phyloP scores from a whole-genome alignment of 1,140 invertebrate genomes.

The Scaptomyza graminum region DNA sequence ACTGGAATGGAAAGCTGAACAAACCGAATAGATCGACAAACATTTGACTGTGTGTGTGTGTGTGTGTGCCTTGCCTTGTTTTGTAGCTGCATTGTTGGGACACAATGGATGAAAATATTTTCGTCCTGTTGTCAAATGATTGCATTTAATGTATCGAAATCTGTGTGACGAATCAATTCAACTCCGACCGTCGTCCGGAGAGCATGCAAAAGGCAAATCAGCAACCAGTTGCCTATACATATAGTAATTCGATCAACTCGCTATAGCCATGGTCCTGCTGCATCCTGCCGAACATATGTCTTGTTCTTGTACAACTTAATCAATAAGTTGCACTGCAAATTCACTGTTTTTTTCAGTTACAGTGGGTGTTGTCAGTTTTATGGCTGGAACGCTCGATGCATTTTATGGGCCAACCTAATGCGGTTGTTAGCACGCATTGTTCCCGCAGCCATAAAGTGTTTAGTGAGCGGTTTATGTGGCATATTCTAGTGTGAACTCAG shows the following conservation, averaged over 20 bases:
- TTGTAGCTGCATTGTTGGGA: conserved; percentile 64
- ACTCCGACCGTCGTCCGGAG: conserved; percentile 43
- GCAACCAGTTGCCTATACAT: conserved; percentile 72
- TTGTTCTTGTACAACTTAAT: conserved; percentile 41
- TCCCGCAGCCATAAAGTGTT: conserved; percentile 33
- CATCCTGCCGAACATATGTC: conserved; percentile 62
- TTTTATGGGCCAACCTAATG: conserved; percentile 51
- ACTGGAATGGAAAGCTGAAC: conserved; percentile 2
- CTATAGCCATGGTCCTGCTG: conserved; percentile 15
- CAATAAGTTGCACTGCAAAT: conserved; percentile 38
- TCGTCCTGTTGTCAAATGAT: conserved; percentile 84
- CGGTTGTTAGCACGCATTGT: conserved; percentile 39
- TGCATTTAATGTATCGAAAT: conserved; percentile 83
- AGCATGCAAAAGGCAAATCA: conserved; percentile 19
- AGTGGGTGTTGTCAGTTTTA: conserved; percentile 58
- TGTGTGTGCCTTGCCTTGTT: too few relatives aligned
- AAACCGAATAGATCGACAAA: conserved; percentile 12
- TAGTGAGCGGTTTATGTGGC: conserved; percentile 35
- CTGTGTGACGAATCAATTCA: conserved; percentile 81
- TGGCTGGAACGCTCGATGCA: conserved; percentile 12
- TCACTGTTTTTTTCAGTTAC: conserved; percentile 29
- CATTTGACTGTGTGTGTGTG: conserved; percentile 26
- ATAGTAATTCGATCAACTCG: conserved; percentile 69
- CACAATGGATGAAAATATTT: conserved; percentile 83
- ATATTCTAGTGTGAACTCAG: conserved; percentile 23